A percentile compares a stretch with the other conserved stretches of the same genome.
Evolutionary conservation across 2,888 invertebrate genomes (phyloP).

Genomic region (Dinocampus coccinellae): DNA sequence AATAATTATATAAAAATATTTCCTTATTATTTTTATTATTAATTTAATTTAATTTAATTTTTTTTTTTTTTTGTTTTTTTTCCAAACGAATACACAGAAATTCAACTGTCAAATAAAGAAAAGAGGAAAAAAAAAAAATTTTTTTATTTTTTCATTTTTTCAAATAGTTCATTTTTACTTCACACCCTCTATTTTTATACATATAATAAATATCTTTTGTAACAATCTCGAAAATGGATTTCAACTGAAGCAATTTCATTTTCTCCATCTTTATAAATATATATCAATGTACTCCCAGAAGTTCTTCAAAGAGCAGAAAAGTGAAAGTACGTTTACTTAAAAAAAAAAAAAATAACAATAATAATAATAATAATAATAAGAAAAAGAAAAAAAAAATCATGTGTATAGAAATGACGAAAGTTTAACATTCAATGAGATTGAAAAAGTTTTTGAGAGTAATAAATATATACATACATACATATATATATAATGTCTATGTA

Average conservation of each 20-base stretch:
- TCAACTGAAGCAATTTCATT: conserved; percentile 4
- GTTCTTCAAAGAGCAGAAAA: conserved; percentile 7
- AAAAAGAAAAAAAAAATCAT: not conserved
- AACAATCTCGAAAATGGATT: conserved; percentile 3
- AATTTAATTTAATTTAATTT: not conserved
- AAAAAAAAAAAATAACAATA: not conserved
- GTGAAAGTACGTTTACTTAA: conserved; percentile 16
- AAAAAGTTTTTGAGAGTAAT: conserved; percentile 6
- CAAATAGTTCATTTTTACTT: no score
- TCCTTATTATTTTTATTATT: not conserved
- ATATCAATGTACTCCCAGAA: no score
- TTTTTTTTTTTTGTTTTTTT: not conserved
- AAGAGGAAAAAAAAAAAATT: no score
- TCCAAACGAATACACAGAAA: not conserved
- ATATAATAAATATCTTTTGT: not conserved
- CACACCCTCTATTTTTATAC: not conserved
- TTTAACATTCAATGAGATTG: not conserved
- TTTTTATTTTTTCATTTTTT: no score
- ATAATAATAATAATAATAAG: not conserved
- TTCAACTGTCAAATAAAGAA: not conserved
- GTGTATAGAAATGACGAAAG: not conserved
- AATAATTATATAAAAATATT: no score
- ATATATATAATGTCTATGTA: no score
- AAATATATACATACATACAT: no score
- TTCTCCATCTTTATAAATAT: not conserved